Percentiles rank a stretch among this genome's conserved stretches.
Conservation (phyloP, 2,888 invertebrate genomes). For the Agrypnus murinus region DNA sequence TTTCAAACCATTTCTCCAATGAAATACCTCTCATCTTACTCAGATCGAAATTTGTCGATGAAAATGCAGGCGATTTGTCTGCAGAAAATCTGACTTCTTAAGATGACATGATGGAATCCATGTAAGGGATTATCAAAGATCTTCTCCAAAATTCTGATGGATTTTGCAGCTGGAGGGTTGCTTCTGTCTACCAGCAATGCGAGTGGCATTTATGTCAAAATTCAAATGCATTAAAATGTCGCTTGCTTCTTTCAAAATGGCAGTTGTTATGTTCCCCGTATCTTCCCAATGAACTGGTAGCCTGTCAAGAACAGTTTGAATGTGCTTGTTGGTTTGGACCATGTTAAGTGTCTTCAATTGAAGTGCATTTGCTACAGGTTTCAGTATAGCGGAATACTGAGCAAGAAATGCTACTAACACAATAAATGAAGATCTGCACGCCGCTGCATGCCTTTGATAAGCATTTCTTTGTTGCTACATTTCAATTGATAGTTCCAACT, state of each 20-base stretch:
- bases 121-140: no score
- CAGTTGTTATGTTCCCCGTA: constrained; percentile 53
- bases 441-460: no score
- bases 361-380: constrained; percentile 57
- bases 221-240: neutral
- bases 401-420: no score
- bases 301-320: constrained; percentile 25
- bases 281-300: constrained; percentile 53
- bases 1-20: no score
- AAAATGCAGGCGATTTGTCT: no score
- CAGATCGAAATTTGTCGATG: no score
- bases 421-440: no score
- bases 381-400: constrained; percentile 57
- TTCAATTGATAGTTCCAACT: neutral
- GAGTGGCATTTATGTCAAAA: neutral
- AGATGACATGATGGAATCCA: no score
- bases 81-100: no score
- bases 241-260: constrained; percentile 52
- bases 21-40: no score
- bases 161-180: constrained; percentile 1
- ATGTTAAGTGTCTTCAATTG: constrained; percentile 53
- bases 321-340: constrained; percentile 38
- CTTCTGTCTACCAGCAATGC: neutral
- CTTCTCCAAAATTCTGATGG: no score
- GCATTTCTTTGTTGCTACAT: no score